Evolutionary conservation across 2,113 vertebrate genomes (phyloP), one percentile per base, ranked within the genome.

Genomic region (Pitta sordida): DNA sequence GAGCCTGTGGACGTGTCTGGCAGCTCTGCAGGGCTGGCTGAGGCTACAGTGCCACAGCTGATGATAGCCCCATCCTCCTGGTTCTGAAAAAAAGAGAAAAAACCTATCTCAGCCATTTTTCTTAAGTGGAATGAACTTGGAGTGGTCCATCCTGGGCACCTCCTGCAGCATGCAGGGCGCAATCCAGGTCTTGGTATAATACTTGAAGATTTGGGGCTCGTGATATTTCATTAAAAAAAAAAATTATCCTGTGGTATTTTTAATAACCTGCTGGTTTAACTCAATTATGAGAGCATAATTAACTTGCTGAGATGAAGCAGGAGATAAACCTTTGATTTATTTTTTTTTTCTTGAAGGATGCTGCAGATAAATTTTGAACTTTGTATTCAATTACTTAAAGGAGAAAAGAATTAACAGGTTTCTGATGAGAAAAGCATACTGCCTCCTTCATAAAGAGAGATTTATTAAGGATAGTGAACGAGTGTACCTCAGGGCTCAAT

Each of bases 371-470:
- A 93, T 94, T 91, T 76, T 87, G 87, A 94, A 94, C 91, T 94
- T 93, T 67, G 88, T 83, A 86, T 95, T 96, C 96, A 94, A 86
- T 96, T 95, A 95, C 96, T 95, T 95, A 84, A 83, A 88, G 74
- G 85, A 60, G 93, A 70, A 80, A 93, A 91, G 90, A 94, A 93
- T 93, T 94, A 95, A 83, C 95, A 91, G 93, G 90, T 88, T 94
- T 94, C 90, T 95, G 88, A 95, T 91, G 91, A 96, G 91, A 84
- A 95, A 95, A 95, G 86, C 95, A 75, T 59, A 75, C 75, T 65
- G 24, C 68, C 90, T 88, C 93, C 95, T 96, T 94, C 90, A 90
- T 95, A 88, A 91, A 86, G 88, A 75, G 88, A 96, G 95, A 96
- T 95, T 95, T 93, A 90, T 94, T 94, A 91, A 91, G 91, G 95